Evolutionary conservation across 1,140 invertebrate genomes (phyloP).

Genomic region (Ooceraea biroi): DNA sequence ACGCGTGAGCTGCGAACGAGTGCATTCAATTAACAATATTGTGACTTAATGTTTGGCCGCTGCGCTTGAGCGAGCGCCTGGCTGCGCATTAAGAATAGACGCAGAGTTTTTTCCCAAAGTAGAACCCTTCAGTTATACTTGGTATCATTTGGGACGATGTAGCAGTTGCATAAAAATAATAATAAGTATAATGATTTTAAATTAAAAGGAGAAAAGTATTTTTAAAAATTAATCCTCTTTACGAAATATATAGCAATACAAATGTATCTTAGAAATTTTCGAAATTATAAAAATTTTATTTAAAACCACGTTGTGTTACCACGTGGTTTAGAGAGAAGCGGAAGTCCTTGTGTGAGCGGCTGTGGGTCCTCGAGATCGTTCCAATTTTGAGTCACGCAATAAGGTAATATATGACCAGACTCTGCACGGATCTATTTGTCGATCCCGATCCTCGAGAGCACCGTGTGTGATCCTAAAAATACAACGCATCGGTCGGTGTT

Average conservation of each 20-base stretch:
- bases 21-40: conserved; percentile 76
- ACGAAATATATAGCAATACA: background rate
- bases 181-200: background rate
- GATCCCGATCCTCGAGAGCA: conserved; percentile 11
- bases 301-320: background rate
- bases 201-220: background rate
- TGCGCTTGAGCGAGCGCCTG: conserved; percentile 39
- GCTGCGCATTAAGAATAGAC: conserved; percentile 24
- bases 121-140: conserved; percentile 16
- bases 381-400: conserved; percentile 34
- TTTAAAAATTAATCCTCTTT: background rate
- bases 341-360: conserved; percentile 22
- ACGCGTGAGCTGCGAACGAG: conserved; percentile 57
- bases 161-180: background rate
- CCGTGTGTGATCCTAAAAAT: conserved; percentile 72
- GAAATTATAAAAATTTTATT: no score
- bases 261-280: background rate
- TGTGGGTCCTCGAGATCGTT: background rate
- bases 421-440: conserved; percentile 63
- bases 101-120: conserved; percentile 36
- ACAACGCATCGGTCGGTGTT: conserved; percentile 46
- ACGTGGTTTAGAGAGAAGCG: background rate
- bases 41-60: conserved; percentile 63
- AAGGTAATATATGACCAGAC: background rate
- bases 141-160: background rate